Base-by-base conservation (phyloP, 2,113 vertebrate species). In the Tichodroma muraria region DNA sequence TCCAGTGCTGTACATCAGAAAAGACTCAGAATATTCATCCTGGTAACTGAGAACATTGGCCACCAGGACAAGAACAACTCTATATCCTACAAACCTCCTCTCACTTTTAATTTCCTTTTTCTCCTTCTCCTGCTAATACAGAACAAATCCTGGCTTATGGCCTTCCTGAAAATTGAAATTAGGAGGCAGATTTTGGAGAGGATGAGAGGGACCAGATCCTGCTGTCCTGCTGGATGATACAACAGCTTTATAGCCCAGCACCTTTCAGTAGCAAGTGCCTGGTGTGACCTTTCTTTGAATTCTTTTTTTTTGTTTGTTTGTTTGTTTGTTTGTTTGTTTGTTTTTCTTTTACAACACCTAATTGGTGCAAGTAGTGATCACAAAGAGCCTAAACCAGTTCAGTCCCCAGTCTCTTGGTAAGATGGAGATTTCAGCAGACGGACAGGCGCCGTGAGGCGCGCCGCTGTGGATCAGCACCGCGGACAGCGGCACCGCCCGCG, bases 381-480 rank as follows among this genome's bases (percentile, higher is more conserved):
- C 45, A 31, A 23, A 4, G 28, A 57, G 23, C 10, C 35, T 33
- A 45, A 52, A 38, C 3, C 20, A 6, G 25, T 13, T 53, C 30
- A 11, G 24, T 17, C 22, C 42, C 20, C 18, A 45, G 0, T 10
- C 15, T 30, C 7, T 12, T 0, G 5, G 10, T 6, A 3, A 27
- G 5, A 7, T 1, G 16, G 25, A 30, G 50, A 0, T 45, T 13
- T 19, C 14, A 3, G 22, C 33, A 4, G n/a, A 5, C 3, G 6
- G 30, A 14, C 31, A 2, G 44, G 2, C 10, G 16, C 3, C 8
- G 8, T 19, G 60, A 60, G 14, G 40, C 16, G 11, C 70, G 20
- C 28, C 81, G 49, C 53, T 5, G 69, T 30, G 54, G 76, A 57
- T 75, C 70, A 98, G 97, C 91, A 98, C 98, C 97, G 70, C 60